Percentiles rank a stretch among this genome's conserved stretches.
These are phyloP conservation scores for Hippocampus kuda DNA, from an alignment of 2,797 vertebrate species.

Conservation along the genomic window DNA sequence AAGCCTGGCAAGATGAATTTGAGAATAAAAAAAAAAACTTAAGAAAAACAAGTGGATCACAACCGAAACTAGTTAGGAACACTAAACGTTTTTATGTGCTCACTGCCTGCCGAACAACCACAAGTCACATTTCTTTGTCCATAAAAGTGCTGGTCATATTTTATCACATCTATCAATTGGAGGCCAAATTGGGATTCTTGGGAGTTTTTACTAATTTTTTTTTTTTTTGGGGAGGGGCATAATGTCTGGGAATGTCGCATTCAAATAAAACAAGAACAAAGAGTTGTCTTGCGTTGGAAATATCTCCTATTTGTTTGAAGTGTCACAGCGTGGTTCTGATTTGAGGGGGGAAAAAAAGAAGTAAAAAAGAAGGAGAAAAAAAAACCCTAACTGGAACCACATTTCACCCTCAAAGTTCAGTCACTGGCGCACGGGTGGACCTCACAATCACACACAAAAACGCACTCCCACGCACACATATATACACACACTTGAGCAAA, in stretches of 20 bases:
- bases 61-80: neutral
- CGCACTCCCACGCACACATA: constrained; percentile 13
- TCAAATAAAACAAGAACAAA: constrained; percentile 58
- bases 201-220: constrained; percentile 5
- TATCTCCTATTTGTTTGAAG: constrained; percentile 65
- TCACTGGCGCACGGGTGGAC: constrained; percentile 57
- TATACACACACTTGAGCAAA: constrained; percentile 51
- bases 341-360: constrained; percentile 38
- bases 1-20: neutral
- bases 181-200: constrained; percentile 24
- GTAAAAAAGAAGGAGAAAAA: constrained; percentile 16
- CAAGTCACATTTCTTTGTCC: neutral
- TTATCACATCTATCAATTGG: constrained; percentile 9
- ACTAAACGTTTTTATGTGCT: neutral
- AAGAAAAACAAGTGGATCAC: neutral
- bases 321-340: constrained; percentile 62
- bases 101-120: neutral
- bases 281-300: constrained; percentile 48
- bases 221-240: neutral
- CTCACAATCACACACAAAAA: constrained; percentile 37
- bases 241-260: constrained; percentile 45
- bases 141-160: neutral
- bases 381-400: constrained; percentile 70
- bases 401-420: constrained; percentile 64
- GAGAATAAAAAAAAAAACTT: neutral